phyloP scores from a whole-genome alignment of 2,888 invertebrate genomes.

The Acrocyrtus sp. region DNA sequence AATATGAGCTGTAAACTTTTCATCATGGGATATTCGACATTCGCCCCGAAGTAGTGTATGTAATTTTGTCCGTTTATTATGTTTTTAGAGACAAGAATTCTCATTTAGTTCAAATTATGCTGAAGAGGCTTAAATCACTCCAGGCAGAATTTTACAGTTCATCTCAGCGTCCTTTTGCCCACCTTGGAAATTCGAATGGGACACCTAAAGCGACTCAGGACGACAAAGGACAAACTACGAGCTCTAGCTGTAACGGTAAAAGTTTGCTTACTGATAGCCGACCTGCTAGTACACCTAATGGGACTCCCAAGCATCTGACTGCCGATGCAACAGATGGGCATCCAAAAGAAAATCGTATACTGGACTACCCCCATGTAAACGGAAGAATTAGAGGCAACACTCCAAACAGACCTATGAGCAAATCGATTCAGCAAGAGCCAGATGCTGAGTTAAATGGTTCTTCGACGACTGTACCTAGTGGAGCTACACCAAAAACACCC shows the following conservation, averaged over 20 bases:
- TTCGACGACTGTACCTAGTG: neutral
- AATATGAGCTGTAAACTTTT: too few relatives aligned
- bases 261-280: neutral
- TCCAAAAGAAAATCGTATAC: neutral
- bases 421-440: constrained; percentile 5
- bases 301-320: constrained; percentile 6
- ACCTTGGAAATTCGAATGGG: constrained; percentile 66
- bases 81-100: constrained; percentile 59
- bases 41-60: too few relatives aligned
- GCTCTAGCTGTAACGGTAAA: constrained; percentile 3
- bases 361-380: neutral
- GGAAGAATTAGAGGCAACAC: constrained; percentile 13
- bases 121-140: constrained; percentile 82
- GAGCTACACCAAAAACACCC: constrained; percentile 10
- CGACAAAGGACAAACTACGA: constrained; percentile 4
- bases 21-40: too few relatives aligned
- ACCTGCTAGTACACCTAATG: neutral
- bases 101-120: constrained; percentile 83
- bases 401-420: constrained; percentile 17
- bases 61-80: neutral
- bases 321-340: constrained; percentile 21
- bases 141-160: constrained; percentile 70
- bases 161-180: constrained; percentile 71
- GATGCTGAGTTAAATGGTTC: constrained; percentile 16
- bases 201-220: neutral